phyloP scores from a whole-genome alignment of 2,888 invertebrate species.

The Heliothis peltigera region DNA sequence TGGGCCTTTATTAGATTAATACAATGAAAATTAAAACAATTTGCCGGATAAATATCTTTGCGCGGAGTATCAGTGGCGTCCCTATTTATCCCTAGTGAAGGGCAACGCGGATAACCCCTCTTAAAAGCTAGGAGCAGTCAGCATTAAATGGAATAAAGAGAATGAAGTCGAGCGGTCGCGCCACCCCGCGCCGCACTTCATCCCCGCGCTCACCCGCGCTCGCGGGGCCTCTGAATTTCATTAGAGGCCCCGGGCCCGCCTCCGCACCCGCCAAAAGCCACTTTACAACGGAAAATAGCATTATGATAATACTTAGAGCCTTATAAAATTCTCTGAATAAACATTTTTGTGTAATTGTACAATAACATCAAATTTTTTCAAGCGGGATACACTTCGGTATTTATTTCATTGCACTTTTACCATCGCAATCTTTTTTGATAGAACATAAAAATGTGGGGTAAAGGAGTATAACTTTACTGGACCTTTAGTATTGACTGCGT shows the following conservation, averaged over 20 bases:
- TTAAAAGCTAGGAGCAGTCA: slow-evolving; percentile 90
- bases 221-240: slow-evolving; percentile 87
- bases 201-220: slow-evolving; percentile 61
- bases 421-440: slow-evolving; percentile 30
- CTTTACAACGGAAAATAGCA: slow-evolving; percentile 89
- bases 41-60: slow-evolving; percentile 90
- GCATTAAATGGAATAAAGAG: slow-evolving; percentile 90
- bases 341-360: slow-evolving; percentile 86
- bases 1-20: slow-evolving; percentile 89
- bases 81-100: slow-evolving; percentile 88
- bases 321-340: slow-evolving; percentile 88
- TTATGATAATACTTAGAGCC: slow-evolving; percentile 88
- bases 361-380: slow-evolving; percentile 74
- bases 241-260: slow-evolving; percentile 81
- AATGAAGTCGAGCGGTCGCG: slow-evolving; percentile 87
- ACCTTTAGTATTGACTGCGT: not conserved
- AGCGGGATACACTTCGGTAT: slow-evolving; percentile 61
- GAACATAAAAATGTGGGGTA: slow-evolving; percentile 9
- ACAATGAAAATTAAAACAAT: slow-evolving; percentile 91
- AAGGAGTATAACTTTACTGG: not conserved
- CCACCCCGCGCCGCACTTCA: slow-evolving; percentile 65
- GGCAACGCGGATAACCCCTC: slow-evolving; percentile 89
- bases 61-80: slow-evolving; percentile 87
- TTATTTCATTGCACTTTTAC: slow-evolving; percentile 66
- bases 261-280: slow-evolving; percentile 84